These are phyloP conservation scores for Spodoptera litura DNA, from an alignment of 1,140 invertebrate species.

Conservation along the genomic window DNA sequence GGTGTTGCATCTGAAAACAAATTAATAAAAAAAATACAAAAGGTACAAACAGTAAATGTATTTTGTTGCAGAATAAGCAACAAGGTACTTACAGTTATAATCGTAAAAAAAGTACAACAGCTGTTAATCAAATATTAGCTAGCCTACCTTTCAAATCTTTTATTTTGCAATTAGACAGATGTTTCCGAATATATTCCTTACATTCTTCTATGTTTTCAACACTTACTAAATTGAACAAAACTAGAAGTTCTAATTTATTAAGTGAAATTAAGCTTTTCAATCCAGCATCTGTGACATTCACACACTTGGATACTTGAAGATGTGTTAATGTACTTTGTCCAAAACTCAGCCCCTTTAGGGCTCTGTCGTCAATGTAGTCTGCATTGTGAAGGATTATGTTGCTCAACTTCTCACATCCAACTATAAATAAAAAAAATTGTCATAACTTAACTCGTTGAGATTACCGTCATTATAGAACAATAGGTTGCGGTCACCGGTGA, in stretches of 20 bases:
- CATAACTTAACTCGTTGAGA: no score
- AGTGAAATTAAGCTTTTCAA: conserved; percentile 70
- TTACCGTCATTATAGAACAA: no score
- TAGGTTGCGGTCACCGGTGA: no score
- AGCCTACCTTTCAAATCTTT: conserved; percentile 68
- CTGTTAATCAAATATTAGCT: conserved; percentile 3
- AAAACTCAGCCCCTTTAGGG: conserved; percentile 74
- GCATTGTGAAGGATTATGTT: conserved; percentile 78
- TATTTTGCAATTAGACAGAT: conserved; percentile 76
- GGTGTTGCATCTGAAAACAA: neutral
- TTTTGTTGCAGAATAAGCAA: no score
- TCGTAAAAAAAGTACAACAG: no score
- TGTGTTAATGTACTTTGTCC: conserved; percentile 65
- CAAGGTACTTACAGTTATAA: no score
- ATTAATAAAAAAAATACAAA: conserved; percentile 25
- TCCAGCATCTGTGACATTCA: conserved; percentile 75
- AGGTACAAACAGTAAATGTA: neutral
- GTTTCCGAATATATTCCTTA: conserved; percentile 66
- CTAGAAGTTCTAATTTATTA: conserved; percentile 69
- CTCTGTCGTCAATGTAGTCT: conserved; percentile 79
- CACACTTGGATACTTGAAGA: conserved; percentile 79
- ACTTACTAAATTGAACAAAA: conserved; percentile 70
- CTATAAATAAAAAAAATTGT: conserved; percentile 58
- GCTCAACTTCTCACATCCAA: conserved; percentile 72
- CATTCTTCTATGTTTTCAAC: conserved; percentile 75